Conservation (phyloP, 1,140 invertebrate genomes). For the Psilanteris sp. region DNA sequence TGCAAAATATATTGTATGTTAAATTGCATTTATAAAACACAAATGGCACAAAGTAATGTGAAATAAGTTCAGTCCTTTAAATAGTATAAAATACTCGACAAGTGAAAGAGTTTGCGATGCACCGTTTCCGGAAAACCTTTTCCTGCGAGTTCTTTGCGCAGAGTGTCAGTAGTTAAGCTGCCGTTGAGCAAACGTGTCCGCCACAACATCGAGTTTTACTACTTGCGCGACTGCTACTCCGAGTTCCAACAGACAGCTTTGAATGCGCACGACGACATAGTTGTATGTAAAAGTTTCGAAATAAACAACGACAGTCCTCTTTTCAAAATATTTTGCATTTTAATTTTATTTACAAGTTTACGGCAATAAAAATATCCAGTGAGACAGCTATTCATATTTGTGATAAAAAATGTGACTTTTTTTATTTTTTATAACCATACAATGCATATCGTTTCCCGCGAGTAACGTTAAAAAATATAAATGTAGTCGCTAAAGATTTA, state of each 20-base stretch:
- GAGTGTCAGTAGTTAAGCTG: slow-evolving; percentile 55
- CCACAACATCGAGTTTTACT: slow-evolving; percentile 50
- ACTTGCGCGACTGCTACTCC: slow-evolving; percentile 31
- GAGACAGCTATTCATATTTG: slow-evolving; percentile 35
- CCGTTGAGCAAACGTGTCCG: slow-evolving; percentile 50
- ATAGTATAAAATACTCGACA: slow-evolving; percentile 36
- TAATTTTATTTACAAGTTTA: slow-evolving; percentile 47
- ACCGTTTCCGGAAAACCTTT: slow-evolving; percentile 32
- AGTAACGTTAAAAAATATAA: too few species aligned
- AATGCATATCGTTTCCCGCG: too few species aligned
- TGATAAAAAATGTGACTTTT: slow-evolving; percentile 23
- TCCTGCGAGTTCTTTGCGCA: slow-evolving; percentile 29
- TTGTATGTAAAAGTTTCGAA: slow-evolving; percentile 42
- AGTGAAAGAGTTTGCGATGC: slow-evolving; percentile 35
- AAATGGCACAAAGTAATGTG: slow-evolving; percentile 8
- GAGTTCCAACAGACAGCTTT: slow-evolving; percentile 39
- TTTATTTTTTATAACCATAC: too few species aligned
- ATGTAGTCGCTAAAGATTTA: too few species aligned
- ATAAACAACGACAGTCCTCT: slow-evolving; percentile 36
- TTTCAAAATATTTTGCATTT: slow-evolving; percentile 31
- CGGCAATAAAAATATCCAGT: slow-evolving; percentile 34
- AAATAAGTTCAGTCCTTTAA: slow-evolving; percentile 18
- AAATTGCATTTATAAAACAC: slow-evolving; percentile 29
- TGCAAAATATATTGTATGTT: neutral
- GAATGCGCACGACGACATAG: slow-evolving; percentile 47